Evolutionary conservation across 2,797 vertebrate species (phyloP).

Genomic region (Cuculus canorus): DNA sequence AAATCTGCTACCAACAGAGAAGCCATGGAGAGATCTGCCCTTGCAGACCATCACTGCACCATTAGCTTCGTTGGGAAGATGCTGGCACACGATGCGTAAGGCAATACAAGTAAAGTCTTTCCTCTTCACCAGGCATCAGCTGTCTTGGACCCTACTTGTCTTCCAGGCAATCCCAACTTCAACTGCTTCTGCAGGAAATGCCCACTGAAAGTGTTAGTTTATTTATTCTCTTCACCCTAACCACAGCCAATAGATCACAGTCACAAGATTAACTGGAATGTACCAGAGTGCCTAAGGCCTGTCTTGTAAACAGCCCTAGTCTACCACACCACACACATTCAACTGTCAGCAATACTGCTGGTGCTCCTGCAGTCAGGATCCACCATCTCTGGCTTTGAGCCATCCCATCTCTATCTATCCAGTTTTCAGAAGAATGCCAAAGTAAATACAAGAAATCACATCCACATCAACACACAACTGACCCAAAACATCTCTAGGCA

Average conservation of each 20-base stretch:
- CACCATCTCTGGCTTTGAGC: background rate
- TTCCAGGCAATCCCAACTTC: background rate
- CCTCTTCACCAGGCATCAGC: background rate
- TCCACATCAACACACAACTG: background rate
- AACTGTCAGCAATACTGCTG: background rate
- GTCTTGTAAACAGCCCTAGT: background rate
- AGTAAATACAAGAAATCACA: background rate
- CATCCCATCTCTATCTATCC: background rate
- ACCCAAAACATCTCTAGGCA: background rate
- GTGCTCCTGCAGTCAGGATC: background rate
- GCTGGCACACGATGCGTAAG: fast-evolving
- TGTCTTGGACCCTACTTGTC: background rate
- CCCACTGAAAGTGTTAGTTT: background rate
- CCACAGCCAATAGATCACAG: background rate
- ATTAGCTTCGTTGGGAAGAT: background rate
- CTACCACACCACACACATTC: background rate
- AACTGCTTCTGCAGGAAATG: background rate
- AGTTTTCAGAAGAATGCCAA: background rate
- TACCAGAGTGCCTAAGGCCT: background rate
- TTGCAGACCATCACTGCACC: background rate
- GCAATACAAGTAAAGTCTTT: background rate
- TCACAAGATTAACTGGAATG: background rate
- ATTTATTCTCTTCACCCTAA: background rate
- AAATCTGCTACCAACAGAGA: background rate
- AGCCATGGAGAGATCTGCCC: background rate